A percentile compares a stretch with the other conserved stretches of the same genome.
phyloP scores from a whole-genome alignment of 1,140 invertebrate genomes.

The Neuroterus valhalla region DNA sequence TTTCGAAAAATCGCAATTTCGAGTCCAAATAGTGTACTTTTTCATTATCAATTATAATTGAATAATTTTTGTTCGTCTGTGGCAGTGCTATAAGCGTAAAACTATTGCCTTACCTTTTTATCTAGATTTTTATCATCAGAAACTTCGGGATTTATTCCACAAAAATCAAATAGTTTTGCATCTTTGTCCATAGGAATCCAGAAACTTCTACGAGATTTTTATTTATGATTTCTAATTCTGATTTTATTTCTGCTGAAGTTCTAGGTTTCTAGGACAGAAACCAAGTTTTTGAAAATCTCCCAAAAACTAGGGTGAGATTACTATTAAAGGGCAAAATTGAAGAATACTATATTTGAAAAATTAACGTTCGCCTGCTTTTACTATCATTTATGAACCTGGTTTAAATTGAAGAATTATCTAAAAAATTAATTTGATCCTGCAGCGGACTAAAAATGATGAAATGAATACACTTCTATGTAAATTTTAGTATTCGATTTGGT shows the following conservation, averaged over 20 bases:
- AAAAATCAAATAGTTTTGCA: constrained; percentile 70
- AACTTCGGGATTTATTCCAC: constrained; percentile 35
- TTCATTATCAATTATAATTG: not conserved
- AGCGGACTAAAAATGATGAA: no score
- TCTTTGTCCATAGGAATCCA: constrained; percentile 76
- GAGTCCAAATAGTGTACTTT: no score
- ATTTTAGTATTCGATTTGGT: no score
- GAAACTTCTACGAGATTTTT: constrained; percentile 71
- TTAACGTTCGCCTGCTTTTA: no score
- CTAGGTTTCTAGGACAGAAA: not conserved
- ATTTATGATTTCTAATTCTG: constrained; percentile 60
- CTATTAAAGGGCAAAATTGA: no score
- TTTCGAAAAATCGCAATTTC: not conserved
- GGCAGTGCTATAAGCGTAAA: constrained; percentile 51
- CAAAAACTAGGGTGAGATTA: no score
- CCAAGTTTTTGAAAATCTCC: not conserved
- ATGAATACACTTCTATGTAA: no score
- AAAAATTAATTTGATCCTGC: no score
- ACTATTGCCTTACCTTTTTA: constrained; percentile 65
- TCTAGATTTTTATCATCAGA: constrained; percentile 48
- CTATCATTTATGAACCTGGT: no score
- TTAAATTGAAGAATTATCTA: no score
- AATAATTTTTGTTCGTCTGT: constrained; percentile 43
- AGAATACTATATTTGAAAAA: no score
- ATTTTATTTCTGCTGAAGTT: not conserved